Evolutionary conservation across 2,888 invertebrate species (phyloP).

Genomic region (Metellina segmentata): DNA sequence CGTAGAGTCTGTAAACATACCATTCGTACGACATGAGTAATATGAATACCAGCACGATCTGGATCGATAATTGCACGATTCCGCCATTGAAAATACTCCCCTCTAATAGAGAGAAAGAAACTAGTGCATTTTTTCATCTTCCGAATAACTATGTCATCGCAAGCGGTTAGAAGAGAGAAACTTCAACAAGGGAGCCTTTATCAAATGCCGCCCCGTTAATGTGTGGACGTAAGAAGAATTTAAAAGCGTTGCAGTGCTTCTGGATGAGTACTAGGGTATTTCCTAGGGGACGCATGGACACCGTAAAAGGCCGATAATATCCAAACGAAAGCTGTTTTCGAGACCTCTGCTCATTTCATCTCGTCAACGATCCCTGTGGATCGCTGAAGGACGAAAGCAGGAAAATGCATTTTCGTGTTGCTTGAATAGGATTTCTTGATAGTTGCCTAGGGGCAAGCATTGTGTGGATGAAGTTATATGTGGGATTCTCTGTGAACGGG

Average conservation of each 20-base stretch:
- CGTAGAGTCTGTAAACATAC: no score
- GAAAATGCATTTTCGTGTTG: neutral
- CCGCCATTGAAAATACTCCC: no score
- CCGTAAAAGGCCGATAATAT: slow-evolving; percentile 28
- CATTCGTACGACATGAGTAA: no score
- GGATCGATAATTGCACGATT: no score
- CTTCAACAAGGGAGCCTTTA: slow-evolving; percentile 29
- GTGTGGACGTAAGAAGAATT: slow-evolving; percentile 11
- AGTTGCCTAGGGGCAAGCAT: neutral
- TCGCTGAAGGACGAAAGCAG: neutral
- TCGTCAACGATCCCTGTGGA: neutral
- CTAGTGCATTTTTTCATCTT: neutral
- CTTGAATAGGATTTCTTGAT: neutral
- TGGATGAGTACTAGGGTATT: slow-evolving; percentile 12
- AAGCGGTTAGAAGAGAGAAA: neutral
- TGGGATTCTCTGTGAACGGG: no score
- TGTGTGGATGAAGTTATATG: neutral
- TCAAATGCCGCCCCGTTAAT: neutral
- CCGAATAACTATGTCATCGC: neutral
- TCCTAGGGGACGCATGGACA: slow-evolving; percentile 34
- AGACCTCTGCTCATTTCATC: neutral
- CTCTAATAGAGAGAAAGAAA: neutral
- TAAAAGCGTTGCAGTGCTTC: neutral
- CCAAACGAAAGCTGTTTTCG: slow-evolving; percentile 10
- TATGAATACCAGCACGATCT: no score